Evolutionary conservation across 2,888 invertebrate genomes (phyloP), one percentile per base, ranked within the genome.

Genomic region (Orthosia gothica): DNA sequence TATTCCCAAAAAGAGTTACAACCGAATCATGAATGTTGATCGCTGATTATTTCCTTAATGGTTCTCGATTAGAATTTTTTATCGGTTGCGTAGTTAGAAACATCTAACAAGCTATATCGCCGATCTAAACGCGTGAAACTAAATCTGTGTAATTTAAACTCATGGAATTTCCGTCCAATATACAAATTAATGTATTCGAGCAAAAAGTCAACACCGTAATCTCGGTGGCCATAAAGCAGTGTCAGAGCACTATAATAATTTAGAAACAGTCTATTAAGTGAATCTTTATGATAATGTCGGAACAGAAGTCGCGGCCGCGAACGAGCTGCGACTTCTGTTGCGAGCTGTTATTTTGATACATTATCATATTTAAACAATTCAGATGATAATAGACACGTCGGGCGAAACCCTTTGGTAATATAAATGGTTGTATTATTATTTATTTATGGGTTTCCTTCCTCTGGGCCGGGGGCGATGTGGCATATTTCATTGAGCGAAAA

Each of bases 311-410:
- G 95, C 91, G 94, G 93, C 91, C 93, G 93, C 93, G 93, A 93
- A 93, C 92, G 91, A 93, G 92, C 92, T 92, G 95, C 94, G n/a
- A n/a, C n/a, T n/a, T n/a, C n/a, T n/a, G n/a, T n/a, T n/a, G n/a
- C n/a, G n/a, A n/a, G n/a, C 95, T 95, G 94, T 94, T 95, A 96
- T 96, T 96, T 96, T 96, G 96, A 96, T 96, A 92, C 95, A 96
- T 96, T 96, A 96, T 96, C 96, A 96, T 96, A 96, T 96, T 96
- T 95, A 96, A 96, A 96, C 96, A 95, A 96, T 96, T 96, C 96
- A 93, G 94, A 96, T 96, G 96, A 95, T 96, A 96, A 96, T 96
- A 96, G 96, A 96, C 95, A 95, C 95, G 96, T 96, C 96, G 95
- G 93, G 94, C 89, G 90, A 95, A 96, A 96, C 96, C 96, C 96